phyloP scores from a whole-genome alignment of 2,888 invertebrate species.

The Sinopyrophorus schimmeli region DNA sequence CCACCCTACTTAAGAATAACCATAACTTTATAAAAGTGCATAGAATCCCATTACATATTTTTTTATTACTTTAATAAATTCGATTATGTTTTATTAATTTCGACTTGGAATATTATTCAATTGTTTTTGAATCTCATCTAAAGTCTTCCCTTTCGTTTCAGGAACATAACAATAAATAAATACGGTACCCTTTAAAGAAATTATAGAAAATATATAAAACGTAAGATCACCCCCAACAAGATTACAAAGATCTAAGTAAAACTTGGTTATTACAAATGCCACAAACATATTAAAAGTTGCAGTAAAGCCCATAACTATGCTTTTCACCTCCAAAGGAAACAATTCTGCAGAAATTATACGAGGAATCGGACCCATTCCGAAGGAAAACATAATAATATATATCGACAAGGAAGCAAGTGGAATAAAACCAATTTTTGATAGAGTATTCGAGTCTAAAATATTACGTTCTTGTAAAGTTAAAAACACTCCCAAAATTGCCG shows the following conservation, averaged over 20 bases:
- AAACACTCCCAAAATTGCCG: constrained; percentile 70
- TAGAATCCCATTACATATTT: no score
- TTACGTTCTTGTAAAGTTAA: constrained; percentile 59
- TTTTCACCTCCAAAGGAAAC: constrained; percentile 77
- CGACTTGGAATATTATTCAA: no score
- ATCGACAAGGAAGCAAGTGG: constrained; percentile 73
- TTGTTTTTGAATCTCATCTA: no score
- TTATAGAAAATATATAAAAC: constrained; percentile 73
- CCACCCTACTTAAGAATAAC: no score
- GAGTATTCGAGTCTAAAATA: constrained; percentile 50
- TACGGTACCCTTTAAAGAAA: constrained; percentile 66
- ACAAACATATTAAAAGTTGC: constrained; percentile 80
- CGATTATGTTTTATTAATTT: no score
- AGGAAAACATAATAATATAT: constrained; percentile 77
- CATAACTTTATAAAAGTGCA: no score
- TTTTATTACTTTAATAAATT: no score
- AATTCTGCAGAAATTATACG: constrained; percentile 85
- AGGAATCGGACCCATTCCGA: constrained; percentile 86
- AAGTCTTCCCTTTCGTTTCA: no score
- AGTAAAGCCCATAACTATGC: constrained; percentile 73
- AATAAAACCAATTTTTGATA: constrained; percentile 67
- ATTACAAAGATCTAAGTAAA: constrained; percentile 62
- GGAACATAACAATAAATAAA: no score
- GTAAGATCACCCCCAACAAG: constrained; percentile 65
- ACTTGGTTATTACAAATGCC: constrained; percentile 78